A percentile compares a stretch with the other conserved stretches of the same genome.
phyloP scores from a whole-genome alignment of 2,888 invertebrate species.

The Germaria angustata region DNA sequence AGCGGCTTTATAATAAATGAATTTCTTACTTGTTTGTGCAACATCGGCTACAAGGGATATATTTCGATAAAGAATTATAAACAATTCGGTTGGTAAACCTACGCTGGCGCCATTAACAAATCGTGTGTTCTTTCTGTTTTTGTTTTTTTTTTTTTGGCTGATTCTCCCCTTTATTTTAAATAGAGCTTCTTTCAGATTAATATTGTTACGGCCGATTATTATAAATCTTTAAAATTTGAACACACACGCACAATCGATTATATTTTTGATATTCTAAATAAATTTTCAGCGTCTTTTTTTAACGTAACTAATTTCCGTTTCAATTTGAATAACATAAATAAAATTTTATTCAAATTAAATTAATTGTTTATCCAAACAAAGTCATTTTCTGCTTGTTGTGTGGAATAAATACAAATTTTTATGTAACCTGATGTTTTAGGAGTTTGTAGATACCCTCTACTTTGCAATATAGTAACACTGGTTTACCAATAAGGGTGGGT shows the following conservation, averaged over 20 bases:
- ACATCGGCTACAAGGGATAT: slow-evolving; percentile 3
- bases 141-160: neutral
- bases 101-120: slow-evolving; percentile 75
- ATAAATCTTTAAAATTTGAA: slow-evolving; percentile 57
- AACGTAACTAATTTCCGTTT: slow-evolving; percentile 78
- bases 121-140: neutral
- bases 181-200: slow-evolving; percentile 38
- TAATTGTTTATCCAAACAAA: slow-evolving; percentile 70
- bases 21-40: slow-evolving; percentile 4
- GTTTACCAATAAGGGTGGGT: neutral
- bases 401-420: neutral
- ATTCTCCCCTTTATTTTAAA: slow-evolving; percentile 34
- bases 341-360: slow-evolving; percentile 71
- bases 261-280: slow-evolving; percentile 47
- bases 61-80: slow-evolving; percentile 70
- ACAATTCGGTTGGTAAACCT: slow-evolving; percentile 72
- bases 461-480: neutral
- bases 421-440: slow-evolving; percentile 23
- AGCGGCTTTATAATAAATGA: neutral
- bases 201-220: slow-evolving; percentile 34
- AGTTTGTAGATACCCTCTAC: slow-evolving; percentile 12
- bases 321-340: slow-evolving; percentile 74
- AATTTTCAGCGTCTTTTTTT: slow-evolving; percentile 61
- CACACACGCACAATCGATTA: slow-evolving; percentile 11
- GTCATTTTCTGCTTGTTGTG: slow-evolving; percentile 39